These are phyloP conservation scores for Lampropteryx suffumata DNA, from an alignment of 2,888 invertebrate species.

Conservation along the genomic window DNA sequence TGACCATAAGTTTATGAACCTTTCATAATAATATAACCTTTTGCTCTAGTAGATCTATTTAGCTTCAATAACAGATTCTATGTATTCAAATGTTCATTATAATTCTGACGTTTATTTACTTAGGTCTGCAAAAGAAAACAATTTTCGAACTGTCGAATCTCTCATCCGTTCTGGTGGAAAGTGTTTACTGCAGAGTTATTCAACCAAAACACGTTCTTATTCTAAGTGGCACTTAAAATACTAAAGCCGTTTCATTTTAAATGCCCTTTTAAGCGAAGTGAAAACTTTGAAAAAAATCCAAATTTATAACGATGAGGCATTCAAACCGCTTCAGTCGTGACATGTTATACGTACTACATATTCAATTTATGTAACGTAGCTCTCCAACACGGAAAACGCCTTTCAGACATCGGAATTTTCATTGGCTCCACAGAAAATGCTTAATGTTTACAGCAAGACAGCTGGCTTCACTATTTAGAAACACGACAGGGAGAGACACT, in stretches of 20 bases:
- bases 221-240: constrained; percentile 12
- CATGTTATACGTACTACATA: constrained; percentile 32
- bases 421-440: constrained; percentile 61
- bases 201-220: constrained; percentile 1
- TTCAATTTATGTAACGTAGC: constrained; percentile 29
- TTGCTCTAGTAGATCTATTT: too few relatives aligned
- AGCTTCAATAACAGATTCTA: too few relatives aligned
- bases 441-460: constrained; percentile 65
- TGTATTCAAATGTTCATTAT: too few relatives aligned
- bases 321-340: constrained; percentile 19
- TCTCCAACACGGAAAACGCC: constrained; percentile 36
- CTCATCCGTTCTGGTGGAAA: neutral
- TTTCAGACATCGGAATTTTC: constrained; percentile 58
- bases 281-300: constrained; percentile 22
- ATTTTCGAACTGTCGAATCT: neutral
- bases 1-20: too few relatives aligned
- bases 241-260: constrained; percentile 27
- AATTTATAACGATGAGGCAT: constrained; percentile 27
- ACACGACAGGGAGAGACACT: constrained; percentile 61
- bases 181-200: neutral
- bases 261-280: constrained; percentile 17
- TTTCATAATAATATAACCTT: too few relatives aligned
- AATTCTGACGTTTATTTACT: neutral
- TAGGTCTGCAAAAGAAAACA: neutral
- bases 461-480: constrained; percentile 74